Evolutionary conservation across 1,140 invertebrate species (phyloP).

Genomic region (Limonius californicus): DNA sequence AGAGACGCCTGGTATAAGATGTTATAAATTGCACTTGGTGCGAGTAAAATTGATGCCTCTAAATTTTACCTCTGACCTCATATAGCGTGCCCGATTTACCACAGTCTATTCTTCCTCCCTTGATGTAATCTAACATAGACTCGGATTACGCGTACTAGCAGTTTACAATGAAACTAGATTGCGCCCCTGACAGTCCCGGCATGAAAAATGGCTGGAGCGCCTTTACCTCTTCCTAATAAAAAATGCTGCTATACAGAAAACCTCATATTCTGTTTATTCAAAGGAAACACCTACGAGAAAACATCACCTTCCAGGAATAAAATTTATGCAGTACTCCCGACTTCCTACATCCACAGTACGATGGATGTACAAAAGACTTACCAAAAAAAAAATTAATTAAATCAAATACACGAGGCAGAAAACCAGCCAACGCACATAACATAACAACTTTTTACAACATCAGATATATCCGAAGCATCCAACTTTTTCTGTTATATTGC

Average conservation of each 20-base stretch:
- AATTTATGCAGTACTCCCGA: background rate
- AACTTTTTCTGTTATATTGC: too few species aligned
- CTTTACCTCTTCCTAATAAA: background rate
- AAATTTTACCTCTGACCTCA: constrained; percentile 30
- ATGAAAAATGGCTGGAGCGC: background rate
- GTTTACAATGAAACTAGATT: background rate
- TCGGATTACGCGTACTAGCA: background rate
- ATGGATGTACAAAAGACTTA: too few species aligned
- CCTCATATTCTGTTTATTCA: background rate
- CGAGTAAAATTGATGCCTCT: constrained; percentile 31
- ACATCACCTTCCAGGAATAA: background rate
- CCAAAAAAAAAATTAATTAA: too few species aligned
- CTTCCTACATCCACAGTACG: too few species aligned
- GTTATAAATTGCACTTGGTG: constrained; percentile 32
- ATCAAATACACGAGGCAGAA: too few species aligned
- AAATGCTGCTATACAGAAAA: background rate
- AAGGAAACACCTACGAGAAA: background rate
- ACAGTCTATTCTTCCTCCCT: constrained; percentile 19
- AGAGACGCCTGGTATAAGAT: constrained; percentile 26
- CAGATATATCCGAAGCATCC: too few species aligned
- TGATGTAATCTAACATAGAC: constrained; percentile 7
- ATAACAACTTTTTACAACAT: too few species aligned
- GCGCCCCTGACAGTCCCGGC: background rate
- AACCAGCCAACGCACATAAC: too few species aligned
- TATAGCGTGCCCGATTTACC: constrained; percentile 21